These are phyloP conservation scores for Bombus cullumanus DNA, from an alignment of 1,140 invertebrate species.

Conservation along the genomic window DNA sequence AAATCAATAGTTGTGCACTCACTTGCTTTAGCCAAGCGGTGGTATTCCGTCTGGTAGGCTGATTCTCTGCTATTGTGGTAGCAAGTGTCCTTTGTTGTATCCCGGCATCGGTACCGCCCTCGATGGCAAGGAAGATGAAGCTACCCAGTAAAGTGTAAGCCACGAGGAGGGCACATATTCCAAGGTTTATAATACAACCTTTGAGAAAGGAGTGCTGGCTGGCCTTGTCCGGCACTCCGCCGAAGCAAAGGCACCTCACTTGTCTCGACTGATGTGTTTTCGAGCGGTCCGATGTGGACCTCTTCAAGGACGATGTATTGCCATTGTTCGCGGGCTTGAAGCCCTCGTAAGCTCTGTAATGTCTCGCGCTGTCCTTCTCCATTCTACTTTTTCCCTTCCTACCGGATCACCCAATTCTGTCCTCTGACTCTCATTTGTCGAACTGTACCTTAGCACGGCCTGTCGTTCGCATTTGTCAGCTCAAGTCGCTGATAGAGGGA, in stretches of 20 bases:
- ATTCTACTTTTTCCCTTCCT: conserved; percentile 52
- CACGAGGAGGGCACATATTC: conserved; percentile 93
- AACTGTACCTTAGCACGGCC: conserved; percentile 19
- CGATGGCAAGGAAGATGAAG: conserved; percentile 95
- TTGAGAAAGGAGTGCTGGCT: conserved; percentile 87
- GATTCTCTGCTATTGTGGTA: conserved; percentile 84
- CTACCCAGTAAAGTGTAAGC: conserved; percentile 95
- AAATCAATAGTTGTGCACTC: conserved; percentile 19
- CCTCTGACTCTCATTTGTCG: conserved; percentile 45
- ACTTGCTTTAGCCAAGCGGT: conserved; percentile 80
- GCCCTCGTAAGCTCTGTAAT: conserved; percentile 80
- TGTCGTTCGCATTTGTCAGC: conserved; percentile 38
- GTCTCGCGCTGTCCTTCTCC: conserved; percentile 77
- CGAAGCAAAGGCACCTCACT: conserved; percentile 87
- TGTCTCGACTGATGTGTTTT: conserved; percentile 70
- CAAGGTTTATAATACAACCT: conserved; percentile 92
- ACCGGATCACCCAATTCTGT: conserved; percentile 38
- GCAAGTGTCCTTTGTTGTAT: conserved; percentile 87
- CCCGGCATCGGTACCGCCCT: conserved; percentile 87
- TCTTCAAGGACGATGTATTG: conserved; percentile 82
- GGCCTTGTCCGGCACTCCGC: conserved; percentile 84
- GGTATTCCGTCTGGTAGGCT: conserved; percentile 80
- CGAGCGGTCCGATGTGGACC: conserved; percentile 60
- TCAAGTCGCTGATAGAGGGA: background rate
- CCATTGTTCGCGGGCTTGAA: conserved; percentile 81